Base-by-base conservation (phyloP, 2,888 invertebrate species). In the Rotaria magnacalcarata region DNA sequence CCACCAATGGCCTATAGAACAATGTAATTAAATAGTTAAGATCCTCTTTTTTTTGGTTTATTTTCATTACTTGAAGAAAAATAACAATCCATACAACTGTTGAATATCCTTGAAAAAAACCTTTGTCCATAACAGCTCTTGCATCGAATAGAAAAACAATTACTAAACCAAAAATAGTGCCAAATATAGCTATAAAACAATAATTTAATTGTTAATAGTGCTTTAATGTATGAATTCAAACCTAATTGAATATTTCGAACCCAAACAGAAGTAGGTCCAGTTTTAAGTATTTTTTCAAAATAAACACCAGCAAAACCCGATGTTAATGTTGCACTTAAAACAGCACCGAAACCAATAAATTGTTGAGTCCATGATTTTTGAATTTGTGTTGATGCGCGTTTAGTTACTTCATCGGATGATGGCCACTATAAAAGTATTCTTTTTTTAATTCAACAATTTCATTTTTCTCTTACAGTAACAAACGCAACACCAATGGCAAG, bases 401-500 rank as follows among this genome's bases (percentile, higher is more conserved):
- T 80, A 67, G 4, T 19, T 0, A 5, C 34, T 47, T 80, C 80
- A 47, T 80, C 80, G 1, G 67, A 67, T 6, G 67, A 34, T 67
- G 80, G 47, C 80, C 80, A 80, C 67, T 67, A 67, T 2, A 67
- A 52, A 67, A 67, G 4, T 67, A 14, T 27, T n/a, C 27, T 67
- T 67, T 10, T 27, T 60, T n/a, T 11, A n/a, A 50, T 50, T 60
- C n/a, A 67, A 34, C 34, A 34, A 34, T n/a, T 27, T 67, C 21
- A 6, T 67, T 10, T 34, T 11, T 67, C 16, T 34, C n/a, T 74
- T 86, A 89, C 88, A 87, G 89, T 89, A 24, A 89, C 89, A 11
- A 89, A 27, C 94, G 95, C 21, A 94, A 95, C 89, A 27, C 92
- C 98, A 54, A 93, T 89, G 11, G 96, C 94, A 34, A 98, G 92